Evolutionary conservation across 2,888 invertebrate species (phyloP).

Genomic region (Cecidostiba fungosa): DNA sequence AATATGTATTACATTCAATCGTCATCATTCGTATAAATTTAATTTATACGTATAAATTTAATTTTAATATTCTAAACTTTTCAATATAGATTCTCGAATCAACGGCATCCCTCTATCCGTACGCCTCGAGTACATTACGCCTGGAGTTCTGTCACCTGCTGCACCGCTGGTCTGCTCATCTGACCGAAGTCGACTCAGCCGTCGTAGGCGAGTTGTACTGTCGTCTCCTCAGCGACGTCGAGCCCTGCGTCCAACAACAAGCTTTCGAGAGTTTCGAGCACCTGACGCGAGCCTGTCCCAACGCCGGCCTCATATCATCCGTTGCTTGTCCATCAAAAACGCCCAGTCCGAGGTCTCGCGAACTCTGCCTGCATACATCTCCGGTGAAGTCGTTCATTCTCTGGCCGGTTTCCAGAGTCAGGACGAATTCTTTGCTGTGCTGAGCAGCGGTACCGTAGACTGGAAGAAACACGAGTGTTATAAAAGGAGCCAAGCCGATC

Average conservation of each 20-base stretch:
- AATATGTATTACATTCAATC: no score
- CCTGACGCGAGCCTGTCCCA: slow-evolving; percentile 69
- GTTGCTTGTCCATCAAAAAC: slow-evolving; percentile 69
- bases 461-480: slow-evolving; percentile 68
- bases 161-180: slow-evolving; percentile 62
- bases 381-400: slow-evolving; percentile 64
- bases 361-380: slow-evolving; percentile 71
- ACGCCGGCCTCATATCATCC: slow-evolving; percentile 70
- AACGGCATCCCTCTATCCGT: slow-evolving; percentile 61
- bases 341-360: slow-evolving; percentile 67
- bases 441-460: neutral
- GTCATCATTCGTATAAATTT: no score
- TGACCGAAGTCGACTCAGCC: slow-evolving; percentile 42
- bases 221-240: slow-evolving; percentile 70
- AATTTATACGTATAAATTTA: no score
- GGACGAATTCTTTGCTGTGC: slow-evolving; percentile 65
- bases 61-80: neutral
- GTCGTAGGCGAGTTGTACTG: slow-evolving; percentile 70
- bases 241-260: slow-evolving; percentile 73
- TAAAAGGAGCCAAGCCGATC: slow-evolving; percentile 65
- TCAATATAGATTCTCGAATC: slow-evolving; percentile 70
- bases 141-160: slow-evolving; percentile 69
- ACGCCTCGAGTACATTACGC: slow-evolving; percentile 64
- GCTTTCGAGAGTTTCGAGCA: slow-evolving; percentile 74
- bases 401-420: slow-evolving; percentile 64